These are phyloP conservation scores for Diuraphis noxia DNA, from an alignment of 1,140 invertebrate species.

Conservation along the genomic window DNA sequence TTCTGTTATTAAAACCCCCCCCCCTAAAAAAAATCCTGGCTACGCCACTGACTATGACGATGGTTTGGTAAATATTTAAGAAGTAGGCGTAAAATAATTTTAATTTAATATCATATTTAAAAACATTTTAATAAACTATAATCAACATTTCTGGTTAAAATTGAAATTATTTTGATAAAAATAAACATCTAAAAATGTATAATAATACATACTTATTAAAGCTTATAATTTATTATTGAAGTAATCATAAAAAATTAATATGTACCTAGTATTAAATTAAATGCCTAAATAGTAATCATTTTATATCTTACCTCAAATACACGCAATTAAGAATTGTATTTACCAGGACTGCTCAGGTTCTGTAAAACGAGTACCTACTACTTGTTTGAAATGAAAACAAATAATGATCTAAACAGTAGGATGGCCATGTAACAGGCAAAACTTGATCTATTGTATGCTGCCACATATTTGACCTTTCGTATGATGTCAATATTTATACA, in stretches of 20 bases:
- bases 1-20: no score
- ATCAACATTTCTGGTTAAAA: background rate
- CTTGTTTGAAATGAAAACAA: conserved; percentile 16
- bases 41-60: no score
- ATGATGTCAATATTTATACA: background rate
- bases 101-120: background rate
- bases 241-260: background rate
- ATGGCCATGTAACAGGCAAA: background rate
- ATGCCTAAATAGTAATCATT: background rate
- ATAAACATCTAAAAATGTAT: background rate
- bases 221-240: background rate
- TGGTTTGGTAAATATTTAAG: background rate
- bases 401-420: background rate
- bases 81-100: background rate
- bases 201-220: background rate
- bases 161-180: background rate
- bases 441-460: background rate
- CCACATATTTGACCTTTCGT: background rate
- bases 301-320: background rate
- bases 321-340: background rate
- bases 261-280: background rate
- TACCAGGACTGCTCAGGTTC: background rate
- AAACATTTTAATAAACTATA: background rate
- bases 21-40: no score
- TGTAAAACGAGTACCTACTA: background rate